Evolutionary conservation across 2,888 invertebrate species (phyloP), one percentile per base, ranked within the genome.

Genomic region (Deilephila elpenor): DNA sequence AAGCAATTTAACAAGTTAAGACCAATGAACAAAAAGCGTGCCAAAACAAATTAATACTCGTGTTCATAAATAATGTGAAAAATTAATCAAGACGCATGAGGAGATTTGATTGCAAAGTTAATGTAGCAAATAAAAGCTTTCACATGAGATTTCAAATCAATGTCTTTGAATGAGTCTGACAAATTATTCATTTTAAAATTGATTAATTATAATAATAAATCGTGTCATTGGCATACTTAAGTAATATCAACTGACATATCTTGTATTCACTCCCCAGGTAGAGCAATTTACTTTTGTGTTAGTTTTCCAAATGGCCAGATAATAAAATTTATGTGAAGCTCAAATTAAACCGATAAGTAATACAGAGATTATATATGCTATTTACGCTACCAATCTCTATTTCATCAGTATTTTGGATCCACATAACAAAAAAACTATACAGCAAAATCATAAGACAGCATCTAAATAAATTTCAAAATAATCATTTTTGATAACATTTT

Each of bases 1-100:
- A 67, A 67, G 44, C 67, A 17, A 51, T 17, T 51, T 67, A 67
- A 51, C 67, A 25, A 51, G 51, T 25, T 67, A 67, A 11, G 44
- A 67, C 25, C 67, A 44, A 44, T 67, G 7, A 51, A 44, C 44
- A 51, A 67, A 67, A 67, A 67, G 17, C 44, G 25, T 67, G 67
- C 51, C 67, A 67, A 67, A 67, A 67, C 7, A 51, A 67, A 67
- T 67, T 44, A 67, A 25, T 25, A 51, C 14, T 25, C 67, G 51
- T 67, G 44, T 51, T 51, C 29, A 51, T 67, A 67, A 51, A 67
- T 64, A 64, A 37, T 51, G 29, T 51, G 17, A 51, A 51, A 67
- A 17, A 51, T 51, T 37, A 67, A 51, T 51, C 44, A 51, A 51
- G 25, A 62, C 44, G 44, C 51, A 25, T 44, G 51, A 44, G 11